These are phyloP conservation scores for Thaleichthys pacificus DNA, from an alignment of 2,797 vertebrate species.

Conservation along the genomic window DNA sequence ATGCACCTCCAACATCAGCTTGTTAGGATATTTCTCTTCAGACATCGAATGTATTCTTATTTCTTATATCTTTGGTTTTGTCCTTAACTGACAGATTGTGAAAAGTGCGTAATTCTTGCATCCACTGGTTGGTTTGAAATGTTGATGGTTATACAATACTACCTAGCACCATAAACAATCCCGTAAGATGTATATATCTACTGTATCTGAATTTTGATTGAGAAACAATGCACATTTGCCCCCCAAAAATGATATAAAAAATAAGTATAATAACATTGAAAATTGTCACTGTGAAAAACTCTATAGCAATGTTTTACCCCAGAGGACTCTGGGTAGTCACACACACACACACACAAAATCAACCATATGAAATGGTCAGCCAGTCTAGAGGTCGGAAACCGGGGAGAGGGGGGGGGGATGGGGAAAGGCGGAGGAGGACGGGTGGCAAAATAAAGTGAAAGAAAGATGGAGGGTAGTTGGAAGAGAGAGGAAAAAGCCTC, in stretches of 20 bases:
- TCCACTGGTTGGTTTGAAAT: no score
- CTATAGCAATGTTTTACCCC: conserved; percentile 28
- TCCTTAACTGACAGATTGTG: no score
- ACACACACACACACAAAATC: conserved; percentile 28
- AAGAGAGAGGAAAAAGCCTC: conserved; percentile 36
- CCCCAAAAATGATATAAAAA: background rate
- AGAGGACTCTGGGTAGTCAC: conserved; percentile 35
- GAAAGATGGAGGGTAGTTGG: background rate
- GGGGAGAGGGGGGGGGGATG: background rate
- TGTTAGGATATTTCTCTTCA: no score
- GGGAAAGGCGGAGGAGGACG: no score
- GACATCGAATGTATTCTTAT: no score
- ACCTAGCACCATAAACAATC: background rate
- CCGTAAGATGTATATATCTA: background rate
- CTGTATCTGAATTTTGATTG: background rate
- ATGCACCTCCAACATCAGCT: no score
- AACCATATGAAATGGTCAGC: conserved; percentile 45
- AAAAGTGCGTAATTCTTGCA: no score
- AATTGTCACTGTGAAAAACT: conserved; percentile 32
- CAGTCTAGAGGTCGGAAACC: conserved; percentile 15
- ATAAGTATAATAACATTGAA: background rate
- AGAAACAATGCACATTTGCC: background rate
- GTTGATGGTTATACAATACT: no score
- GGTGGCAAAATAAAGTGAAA: background rate
- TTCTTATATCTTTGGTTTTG: no score